Percentiles rank a stretch among this genome's conserved stretches.
Conservation (phyloP, 2,797 vertebrate species). For the Sciaenops ocellatus region DNA sequence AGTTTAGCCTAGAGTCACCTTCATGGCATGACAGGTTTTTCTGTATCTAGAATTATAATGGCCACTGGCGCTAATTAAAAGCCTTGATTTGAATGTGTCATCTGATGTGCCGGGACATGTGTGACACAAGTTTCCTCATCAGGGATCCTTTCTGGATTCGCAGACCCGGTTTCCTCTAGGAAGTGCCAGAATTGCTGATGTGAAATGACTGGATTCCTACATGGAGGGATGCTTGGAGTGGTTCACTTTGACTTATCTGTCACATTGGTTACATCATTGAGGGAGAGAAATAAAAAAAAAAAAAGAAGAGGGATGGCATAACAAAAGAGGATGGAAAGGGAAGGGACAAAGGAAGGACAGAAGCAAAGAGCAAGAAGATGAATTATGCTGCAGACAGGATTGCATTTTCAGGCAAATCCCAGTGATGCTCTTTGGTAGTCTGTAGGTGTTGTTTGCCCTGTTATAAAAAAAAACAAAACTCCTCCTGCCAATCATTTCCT, state of each 20-base stretch:
- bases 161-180: constrained; percentile 24
- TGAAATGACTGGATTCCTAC: constrained; percentile 55
- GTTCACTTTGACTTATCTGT: constrained; percentile 52
- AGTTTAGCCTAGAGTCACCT: constrained; percentile 61
- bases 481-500: constrained; percentile 41
- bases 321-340: constrained; percentile 23
- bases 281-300: neutral
- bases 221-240: constrained; percentile 46
- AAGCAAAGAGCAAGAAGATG: constrained; percentile 21
- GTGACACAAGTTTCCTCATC: constrained; percentile 53
- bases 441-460: constrained; percentile 33
- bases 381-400: constrained; percentile 31
- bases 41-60: constrained; percentile 38
- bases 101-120: constrained; percentile 56
- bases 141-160: constrained; percentile 33
- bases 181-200: constrained; percentile 45
- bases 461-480: constrained; percentile 23
- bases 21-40: constrained; percentile 42
- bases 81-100: constrained; percentile 63
- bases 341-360: constrained; percentile 16
- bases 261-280: constrained; percentile 49
- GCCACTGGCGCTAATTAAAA: constrained; percentile 70
- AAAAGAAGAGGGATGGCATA: constrained; percentile 16
- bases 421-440: constrained; percentile 23
- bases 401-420: constrained; percentile 29